Conservation (phyloP, 1,140 invertebrate genomes). For the Carcinoscorpius rotundicauda region DNA sequence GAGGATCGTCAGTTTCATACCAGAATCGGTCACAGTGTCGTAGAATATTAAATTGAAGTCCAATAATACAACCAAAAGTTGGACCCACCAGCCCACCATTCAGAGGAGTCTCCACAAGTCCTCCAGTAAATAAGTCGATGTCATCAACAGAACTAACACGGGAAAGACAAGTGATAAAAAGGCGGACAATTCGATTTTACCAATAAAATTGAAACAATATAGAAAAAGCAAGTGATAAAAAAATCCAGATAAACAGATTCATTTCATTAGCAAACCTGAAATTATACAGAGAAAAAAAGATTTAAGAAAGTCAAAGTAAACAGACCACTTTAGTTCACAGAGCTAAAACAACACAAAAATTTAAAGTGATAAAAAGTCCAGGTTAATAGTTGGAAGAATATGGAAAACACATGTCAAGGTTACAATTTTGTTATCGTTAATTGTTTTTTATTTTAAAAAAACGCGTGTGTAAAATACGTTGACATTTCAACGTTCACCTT, state of each 20-base stretch:
- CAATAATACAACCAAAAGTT: conserved; percentile 45
- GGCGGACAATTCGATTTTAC: conserved; percentile 5
- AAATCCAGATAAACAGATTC: not conserved
- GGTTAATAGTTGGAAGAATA: too few species aligned
- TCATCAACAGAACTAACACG: conserved; percentile 35
- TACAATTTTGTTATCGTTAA: not conserved
- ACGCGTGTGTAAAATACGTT: not conserved
- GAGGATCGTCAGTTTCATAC: conserved; percentile 81
- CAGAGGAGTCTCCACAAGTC: conserved; percentile 40
- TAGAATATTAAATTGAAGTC: conserved; percentile 45
- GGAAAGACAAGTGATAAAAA: not conserved
- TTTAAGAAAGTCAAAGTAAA: too few species aligned
- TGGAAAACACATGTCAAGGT: too few species aligned
- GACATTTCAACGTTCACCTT: conserved; percentile 47
- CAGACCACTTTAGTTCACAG: too few species aligned
- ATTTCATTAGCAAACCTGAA: not conserved
- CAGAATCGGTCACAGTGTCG: conserved; percentile 84
- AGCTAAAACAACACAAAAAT: too few species aligned
- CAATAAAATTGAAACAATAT: conserved; percentile 1
- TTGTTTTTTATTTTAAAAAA: not conserved
- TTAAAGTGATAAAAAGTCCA: too few species aligned
- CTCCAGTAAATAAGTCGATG: conserved; percentile 44
- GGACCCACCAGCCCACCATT: conserved; percentile 42
- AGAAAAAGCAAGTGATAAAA: not conserved
- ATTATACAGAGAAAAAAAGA: too few species aligned